Base-by-base conservation (phyloP, 2,797 vertebrate genomes). In the Thunnus albacares region DNA sequence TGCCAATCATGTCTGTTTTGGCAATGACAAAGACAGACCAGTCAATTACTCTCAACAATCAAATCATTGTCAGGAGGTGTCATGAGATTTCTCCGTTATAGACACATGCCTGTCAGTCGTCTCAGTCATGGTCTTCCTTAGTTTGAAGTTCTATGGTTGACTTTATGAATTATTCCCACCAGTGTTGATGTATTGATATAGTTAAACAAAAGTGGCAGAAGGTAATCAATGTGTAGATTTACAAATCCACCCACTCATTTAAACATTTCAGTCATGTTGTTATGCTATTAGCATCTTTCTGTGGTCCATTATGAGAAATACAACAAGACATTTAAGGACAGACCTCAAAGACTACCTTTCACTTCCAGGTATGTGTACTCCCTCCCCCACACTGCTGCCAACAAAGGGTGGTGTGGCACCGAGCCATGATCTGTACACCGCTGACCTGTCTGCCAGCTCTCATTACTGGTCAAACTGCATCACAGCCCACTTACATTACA, bases 381-480 rank as follows among this genome's bases (percentile, higher is more conserved):
- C 0, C 35, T 30, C 5, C 47, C 4, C 22, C 11, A 43, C 2
- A 47, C 55, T 63, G 49, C 66, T 73, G 75, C 53, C 47, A 75
- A 57, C 12, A 15, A 62, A 55, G 49, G 62, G 63, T 28, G 59
- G 70, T 0, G 4, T 81, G 79, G 80, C 69, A 71, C 18, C 0
- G 6, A 80, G 81, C 67, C 57, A 65, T 43, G 53, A 55, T 33
- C 30, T 30, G 59, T 24, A 28, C 17, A n/a, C 79, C 61, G 64
- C 70, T 77, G 71, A 84, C 62, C 87, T 35, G 73, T 72, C 73
- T 74, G 30, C 62, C 78, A 83, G 84, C 80, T 89, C 89, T 78
- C 82, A 75, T 91, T 92, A 91, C 89, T 79, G 77, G 51, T 80
- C 61, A 85, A 63, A 43, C 63, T 22, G 49, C 51, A 77, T 83